Percentiles rank a stretch among this genome's conserved stretches.
phyloP scores from a whole-genome alignment of 2,888 invertebrate genomes.

The Syritta pipiens region DNA sequence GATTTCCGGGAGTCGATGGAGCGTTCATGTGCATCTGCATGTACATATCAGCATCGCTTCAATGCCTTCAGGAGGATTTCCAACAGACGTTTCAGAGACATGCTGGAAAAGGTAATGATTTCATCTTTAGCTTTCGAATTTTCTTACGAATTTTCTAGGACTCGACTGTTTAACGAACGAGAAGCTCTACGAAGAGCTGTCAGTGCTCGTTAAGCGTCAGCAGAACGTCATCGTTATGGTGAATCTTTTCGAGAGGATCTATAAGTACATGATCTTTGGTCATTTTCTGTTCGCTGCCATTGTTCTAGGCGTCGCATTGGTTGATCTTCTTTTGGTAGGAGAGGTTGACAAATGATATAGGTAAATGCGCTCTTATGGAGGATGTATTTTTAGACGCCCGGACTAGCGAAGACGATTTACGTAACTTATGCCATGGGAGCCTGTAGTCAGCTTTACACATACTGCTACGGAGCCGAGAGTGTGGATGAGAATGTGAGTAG shows the following conservation, averaged over 20 bases:
- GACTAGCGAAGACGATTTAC: slow-evolving; percentile 20
- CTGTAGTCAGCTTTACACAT: slow-evolving; percentile 28
- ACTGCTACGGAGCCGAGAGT: slow-evolving; percentile 48
- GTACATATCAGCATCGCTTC: slow-evolving; percentile 38
- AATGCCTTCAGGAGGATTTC: slow-evolving; percentile 45
- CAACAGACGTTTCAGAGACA: not conserved
- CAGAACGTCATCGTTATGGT: slow-evolving; percentile 21
- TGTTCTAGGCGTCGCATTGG: slow-evolving; percentile 29
- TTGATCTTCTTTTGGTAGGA: slow-evolving; percentile 26
- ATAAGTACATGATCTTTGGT: slow-evolving; percentile 25
- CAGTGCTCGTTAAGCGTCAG: slow-evolving; percentile 20
- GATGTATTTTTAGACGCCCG: slow-evolving; percentile 29
- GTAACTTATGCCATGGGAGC: slow-evolving; percentile 23
- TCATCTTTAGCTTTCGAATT: not conserved
- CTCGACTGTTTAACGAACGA: not conserved
- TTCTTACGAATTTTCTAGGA: not conserved
- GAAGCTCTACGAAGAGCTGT: slow-evolving; percentile 4
- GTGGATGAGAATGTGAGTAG: slow-evolving; percentile 24
- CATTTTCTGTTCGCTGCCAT: slow-evolving; percentile 47
- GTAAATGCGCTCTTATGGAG: no score
- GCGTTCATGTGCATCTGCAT: slow-evolving; percentile 44
- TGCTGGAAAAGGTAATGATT: not conserved
- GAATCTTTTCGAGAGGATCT: slow-evolving; percentile 14
- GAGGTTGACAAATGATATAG: no score
- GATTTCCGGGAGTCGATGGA: slow-evolving; percentile 38